Conservation (phyloP, 1,140 invertebrate genomes). For the Paramacrobiotus metropolitanus region DNA sequence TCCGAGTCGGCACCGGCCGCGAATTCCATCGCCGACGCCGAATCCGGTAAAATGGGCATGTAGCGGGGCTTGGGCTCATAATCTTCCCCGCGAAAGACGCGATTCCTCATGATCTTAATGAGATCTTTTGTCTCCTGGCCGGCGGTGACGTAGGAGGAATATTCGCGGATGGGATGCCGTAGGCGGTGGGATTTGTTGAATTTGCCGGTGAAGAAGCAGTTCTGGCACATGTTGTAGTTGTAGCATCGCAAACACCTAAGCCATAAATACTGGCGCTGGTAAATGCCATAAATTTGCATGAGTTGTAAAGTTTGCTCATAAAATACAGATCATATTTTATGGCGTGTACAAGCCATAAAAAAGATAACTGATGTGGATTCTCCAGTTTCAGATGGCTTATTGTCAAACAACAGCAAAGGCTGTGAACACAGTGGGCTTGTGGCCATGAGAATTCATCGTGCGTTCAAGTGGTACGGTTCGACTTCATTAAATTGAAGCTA, state of each 20-base stretch:
- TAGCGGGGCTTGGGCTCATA: conserved; percentile 1
- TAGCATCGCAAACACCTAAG: conserved; percentile 5
- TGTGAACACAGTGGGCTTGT: too few relatives aligned
- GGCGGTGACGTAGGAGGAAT: not conserved
- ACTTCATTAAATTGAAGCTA: too few relatives aligned
- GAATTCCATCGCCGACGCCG: not conserved
- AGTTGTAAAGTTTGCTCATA: too few relatives aligned
- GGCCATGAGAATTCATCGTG: too few relatives aligned
- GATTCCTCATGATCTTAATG: conserved; percentile 3
- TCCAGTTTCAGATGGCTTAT: too few relatives aligned
- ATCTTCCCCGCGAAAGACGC: not conserved
- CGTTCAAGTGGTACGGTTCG: too few relatives aligned
- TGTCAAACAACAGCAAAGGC: too few relatives aligned
- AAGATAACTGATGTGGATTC: too few relatives aligned
- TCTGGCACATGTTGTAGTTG: conserved; percentile 4
- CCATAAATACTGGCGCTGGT: too few relatives aligned
- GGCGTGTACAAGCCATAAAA: too few relatives aligned
- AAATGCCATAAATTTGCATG: too few relatives aligned
- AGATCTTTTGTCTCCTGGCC: conserved; percentile 2
- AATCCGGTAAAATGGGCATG: not conserved
- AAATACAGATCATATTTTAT: too few relatives aligned
- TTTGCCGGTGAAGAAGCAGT: not conserved
- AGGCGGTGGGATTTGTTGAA: not conserved
- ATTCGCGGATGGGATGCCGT: not conserved
- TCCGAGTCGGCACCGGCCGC: not conserved